Base-by-base conservation (phyloP, 1,140 invertebrate genomes). In the Carposina sasakii region DNA sequence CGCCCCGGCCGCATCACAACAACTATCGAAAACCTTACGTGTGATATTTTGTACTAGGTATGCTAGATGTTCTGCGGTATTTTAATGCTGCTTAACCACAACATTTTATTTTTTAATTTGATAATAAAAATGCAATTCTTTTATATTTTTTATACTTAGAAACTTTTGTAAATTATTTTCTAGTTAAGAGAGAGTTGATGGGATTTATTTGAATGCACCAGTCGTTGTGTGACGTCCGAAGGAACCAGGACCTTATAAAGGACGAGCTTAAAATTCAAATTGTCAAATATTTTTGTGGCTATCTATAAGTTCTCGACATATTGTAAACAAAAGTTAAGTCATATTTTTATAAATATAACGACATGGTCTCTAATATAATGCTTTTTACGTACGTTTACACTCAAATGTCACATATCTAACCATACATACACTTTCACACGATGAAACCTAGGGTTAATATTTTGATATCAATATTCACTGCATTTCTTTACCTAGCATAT, bases 111-210 rank as follows among this genome's bases (percentile, higher is more conserved):
- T 60, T 53, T 58, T 48, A 51, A 39, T 69, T 76, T 67, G 64
- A 68, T 62, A 61, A 64, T 63, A 51, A 55, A 57, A 67, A 64
- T 60, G 63, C 59, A 47, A 70, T 70, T 73, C 61, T 71, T 74
- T 77, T 76, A 76, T 81, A 77, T 81, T 83, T 76, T 78, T 83
- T 83, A 81, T 83, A 83, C 75, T 74, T 76, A 73, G 66, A 73
- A 46, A n/a, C 51, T 76, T 81, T 78, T 83, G 69, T 81, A 77
- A 70, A 76, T 81, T 74, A 74, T 81, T 81, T 83, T 74, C 49
- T 76, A 78, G 67, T 71, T 75, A 70, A 72, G 67, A 68, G 56
- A 63, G 55, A 60, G 57, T 56, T 60, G 53, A 62, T 45, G 43
- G 46, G 65, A 60, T 65, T 67, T 52, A 61, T 69, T 71, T 68